Base-by-base conservation (phyloP, 1,140 invertebrate species). In the Drosophila kohkoa region DNA sequence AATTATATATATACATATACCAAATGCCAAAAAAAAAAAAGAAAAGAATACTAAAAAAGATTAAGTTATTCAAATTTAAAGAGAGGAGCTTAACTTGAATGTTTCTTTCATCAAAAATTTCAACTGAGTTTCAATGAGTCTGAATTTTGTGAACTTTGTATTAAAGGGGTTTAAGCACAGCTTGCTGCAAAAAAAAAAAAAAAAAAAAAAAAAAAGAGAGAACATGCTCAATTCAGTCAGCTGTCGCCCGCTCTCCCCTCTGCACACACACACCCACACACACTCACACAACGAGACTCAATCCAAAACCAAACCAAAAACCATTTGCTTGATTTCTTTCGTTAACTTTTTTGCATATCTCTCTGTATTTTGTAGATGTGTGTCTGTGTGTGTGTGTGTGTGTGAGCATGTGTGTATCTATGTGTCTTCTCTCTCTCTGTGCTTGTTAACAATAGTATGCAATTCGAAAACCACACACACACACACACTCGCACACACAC, bases 81-180 rank as follows among this genome's bases (percentile, higher is more conserved):
- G 10, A 48, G 28, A 13, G 30, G 25, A 54, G 15, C 16, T 58
- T 54, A 63, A 38, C 51, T 54, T 25, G 8, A 51, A 25, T 43
- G 30, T 30, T 7, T 43, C 3, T 45, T 13, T 45, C 13, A 13
- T 41, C 32, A 13, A 32, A 55, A 38, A 13, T 59, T 49, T 8
- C 48, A 73, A 73, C 72, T 76, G 69, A 66, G 69, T 73, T 74
- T 28, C 65, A 32, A 62, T 60, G 59, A 74, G 8, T 54, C 20
- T 57, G 5, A 49, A 16, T 35, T 16, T 67, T 30, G 13, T 20
- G 7, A 28, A 43, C 48, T 48, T 51, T 74, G 64, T 38, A 60
- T 69, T 41, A 8, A 16, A 58, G 59, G 77, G 67, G 62, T 35
- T 78, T 64, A 59, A 78, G 78, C 79, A 81, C 74, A 77, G 74